Percentiles rank a stretch among this genome's conserved stretches.
Evolutionary conservation across 2,797 vertebrate species (phyloP).

Genomic region (Dallia pectoralis): DNA sequence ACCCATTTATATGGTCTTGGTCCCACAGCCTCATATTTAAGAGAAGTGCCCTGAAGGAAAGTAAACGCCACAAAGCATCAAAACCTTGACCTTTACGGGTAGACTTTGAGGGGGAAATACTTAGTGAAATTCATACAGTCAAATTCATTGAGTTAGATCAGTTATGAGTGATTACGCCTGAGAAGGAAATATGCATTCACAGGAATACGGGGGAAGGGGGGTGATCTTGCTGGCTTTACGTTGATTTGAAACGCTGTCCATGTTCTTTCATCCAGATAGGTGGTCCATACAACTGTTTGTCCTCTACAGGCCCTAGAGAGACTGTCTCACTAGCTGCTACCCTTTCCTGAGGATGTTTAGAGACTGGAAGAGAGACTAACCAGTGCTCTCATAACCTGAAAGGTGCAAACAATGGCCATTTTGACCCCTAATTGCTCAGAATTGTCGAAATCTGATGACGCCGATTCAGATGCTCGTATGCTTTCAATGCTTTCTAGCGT

Average conservation of each 20-base stretch:
- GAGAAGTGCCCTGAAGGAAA: constrained; percentile 26
- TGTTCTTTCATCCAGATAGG: constrained; percentile 68
- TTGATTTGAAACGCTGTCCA: constrained; percentile 37
- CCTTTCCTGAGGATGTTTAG: constrained; percentile 68
- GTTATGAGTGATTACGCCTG: constrained; percentile 29
- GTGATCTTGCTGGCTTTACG: constrained; percentile 22
- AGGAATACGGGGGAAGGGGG: background rate
- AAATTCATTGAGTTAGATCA: constrained; percentile 14
- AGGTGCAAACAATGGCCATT: no score
- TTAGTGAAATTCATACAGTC: constrained; percentile 10
- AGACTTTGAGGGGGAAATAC: constrained; percentile 13
- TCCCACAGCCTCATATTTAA: constrained; percentile 4
- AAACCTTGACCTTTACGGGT: constrained; percentile 27
- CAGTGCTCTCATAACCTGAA: background rate
- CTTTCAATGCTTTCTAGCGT: no score
- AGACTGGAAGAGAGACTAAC: constrained; percentile 7
- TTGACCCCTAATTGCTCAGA: no score
- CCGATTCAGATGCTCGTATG: no score
- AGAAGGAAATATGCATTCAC: constrained; percentile 24
- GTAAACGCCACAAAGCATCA: constrained; percentile 22
- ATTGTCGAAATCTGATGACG: no score
- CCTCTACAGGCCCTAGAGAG: constrained; percentile 44
- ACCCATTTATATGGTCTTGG: constrained; percentile 40
- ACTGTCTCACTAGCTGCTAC: constrained; percentile 26
- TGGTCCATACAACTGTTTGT: constrained; percentile 60